Evolutionary conservation across 2,113 vertebrate genomes (phyloP).

Genomic region (Pelobates fuscus): DNA sequence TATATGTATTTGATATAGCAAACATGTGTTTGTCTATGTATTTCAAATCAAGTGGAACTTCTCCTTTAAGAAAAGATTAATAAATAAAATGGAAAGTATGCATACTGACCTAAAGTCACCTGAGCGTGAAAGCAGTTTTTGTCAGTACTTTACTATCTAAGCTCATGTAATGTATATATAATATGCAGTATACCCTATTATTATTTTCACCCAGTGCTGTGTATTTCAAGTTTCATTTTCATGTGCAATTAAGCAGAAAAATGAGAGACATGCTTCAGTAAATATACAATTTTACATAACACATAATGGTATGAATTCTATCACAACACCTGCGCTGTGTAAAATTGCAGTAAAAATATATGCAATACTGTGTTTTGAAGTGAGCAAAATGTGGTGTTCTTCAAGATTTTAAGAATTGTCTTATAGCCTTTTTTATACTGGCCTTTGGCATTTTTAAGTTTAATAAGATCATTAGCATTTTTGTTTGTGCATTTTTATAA

Average conservation of each 20-base stretch:
- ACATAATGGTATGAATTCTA: conserved; percentile 13
- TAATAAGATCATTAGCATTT: too few relatives aligned
- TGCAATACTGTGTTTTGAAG: background rate
- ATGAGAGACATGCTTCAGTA: conserved; percentile 32
- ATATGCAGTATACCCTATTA: conserved; percentile 30
- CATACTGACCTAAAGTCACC: conserved; percentile 1
- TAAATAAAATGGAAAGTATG: conserved; percentile 12
- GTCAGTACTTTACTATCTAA: conserved; percentile 6
- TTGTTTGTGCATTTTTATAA: too few relatives aligned
- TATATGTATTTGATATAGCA: too few relatives aligned
- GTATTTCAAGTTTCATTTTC: conserved; percentile 41
- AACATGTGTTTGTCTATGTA: too few relatives aligned
- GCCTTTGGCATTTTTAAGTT: too few relatives aligned
- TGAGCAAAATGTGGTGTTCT: too few relatives aligned
- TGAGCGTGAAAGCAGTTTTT: background rate
- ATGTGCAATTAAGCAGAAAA: conserved; percentile 42
- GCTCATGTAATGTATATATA: conserved; percentile 27
- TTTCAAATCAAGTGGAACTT: too few relatives aligned
- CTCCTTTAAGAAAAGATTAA: background rate
- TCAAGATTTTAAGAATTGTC: too few relatives aligned
- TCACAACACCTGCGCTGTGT: conserved; percentile 16
- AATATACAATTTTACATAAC: conserved; percentile 35
- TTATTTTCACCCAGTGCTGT: conserved; percentile 11
- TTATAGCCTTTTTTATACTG: too few relatives aligned
- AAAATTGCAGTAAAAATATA: conserved; percentile 2